Base-by-base conservation (phyloP, 2,888 invertebrate genomes). In the Belgica antarctica region DNA sequence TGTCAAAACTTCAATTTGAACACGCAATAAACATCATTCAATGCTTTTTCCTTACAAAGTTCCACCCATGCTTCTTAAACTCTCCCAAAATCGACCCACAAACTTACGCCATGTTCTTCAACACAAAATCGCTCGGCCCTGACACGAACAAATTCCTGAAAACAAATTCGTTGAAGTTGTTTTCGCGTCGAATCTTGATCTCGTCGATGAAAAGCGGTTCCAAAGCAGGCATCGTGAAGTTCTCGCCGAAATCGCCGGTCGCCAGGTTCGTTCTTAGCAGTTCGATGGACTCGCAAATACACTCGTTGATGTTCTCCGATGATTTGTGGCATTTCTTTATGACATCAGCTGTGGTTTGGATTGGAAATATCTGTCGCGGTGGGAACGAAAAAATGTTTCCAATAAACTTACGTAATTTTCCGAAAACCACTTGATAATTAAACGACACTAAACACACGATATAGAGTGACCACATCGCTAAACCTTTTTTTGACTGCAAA, bases 91-190 rank as follows among this genome's bases (percentile, higher is more conserved):
- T 47, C 12, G n/a, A n/a, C 34, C 34, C 5, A 5, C 34, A 31
- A 31, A 31, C 12, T n/a, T 59, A 59, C 59, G 5, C 10, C 25
- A 59, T 25, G n/a, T 59, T 59, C 59, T 59, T 59, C 27, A 59
- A 27, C 25, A 59, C 27, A 25, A 65, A 65, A 10, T 65, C n/a
- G n/a, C 47, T 47, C 15, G 65, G 65, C 15, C 65, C 65, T 3
- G 41, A 46, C 2, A 65, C 65, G 25, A 15, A 65, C 5, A 65
- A 24, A 25, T 65, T 65, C 15, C 46, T 65, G 27, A 65, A 65
- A 24, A 25, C 28, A 15, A 41, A 27, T 65, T 63, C 31, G 15
- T 8, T 59, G 17, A 36, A 27, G 3, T 65, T 24, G 36, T 22
- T 62, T 34, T 36, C 62, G 5, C 41, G 22, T 1, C 24, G 12